Conservation (phyloP, 2,797 vertebrate genomes). For the Anisognathus igniventris region DNA sequence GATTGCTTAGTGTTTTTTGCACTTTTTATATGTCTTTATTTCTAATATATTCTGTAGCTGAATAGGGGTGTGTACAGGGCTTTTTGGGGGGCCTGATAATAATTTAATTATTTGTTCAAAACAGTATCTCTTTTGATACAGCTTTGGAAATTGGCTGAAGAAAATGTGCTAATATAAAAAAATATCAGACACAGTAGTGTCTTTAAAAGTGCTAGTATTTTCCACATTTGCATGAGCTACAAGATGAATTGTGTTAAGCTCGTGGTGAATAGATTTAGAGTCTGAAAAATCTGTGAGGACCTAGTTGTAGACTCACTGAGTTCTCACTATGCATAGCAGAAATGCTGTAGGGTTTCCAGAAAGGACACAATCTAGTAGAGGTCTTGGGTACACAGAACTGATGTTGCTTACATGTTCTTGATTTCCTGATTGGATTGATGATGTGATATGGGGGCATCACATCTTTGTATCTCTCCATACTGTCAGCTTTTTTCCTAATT, state of each 20-base stretch:
- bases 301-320: not conserved
- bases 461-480: not conserved
- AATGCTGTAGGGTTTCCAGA: not conserved
- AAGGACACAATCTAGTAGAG: not conserved
- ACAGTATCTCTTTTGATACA: not conserved
- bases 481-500: not conserved
- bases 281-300: not conserved
- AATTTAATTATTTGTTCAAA: not conserved
- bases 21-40: not conserved
- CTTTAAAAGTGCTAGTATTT: not conserved
- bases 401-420: not conserved
- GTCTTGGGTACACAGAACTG: not conserved
- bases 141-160: not conserved
- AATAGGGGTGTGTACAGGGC: not conserved
- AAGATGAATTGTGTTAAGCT: not conserved
- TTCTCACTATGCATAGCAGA: not conserved
- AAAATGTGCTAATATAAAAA: not conserved
- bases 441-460: not conserved
- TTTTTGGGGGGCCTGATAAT: not conserved
- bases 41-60: not conserved
- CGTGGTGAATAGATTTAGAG: fast-evolving
- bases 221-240: not conserved
- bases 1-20: not conserved
- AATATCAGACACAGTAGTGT: not conserved
- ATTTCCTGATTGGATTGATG: not conserved